phyloP scores from a whole-genome alignment of 2,888 invertebrate genomes.

The Portevinia maculata region DNA sequence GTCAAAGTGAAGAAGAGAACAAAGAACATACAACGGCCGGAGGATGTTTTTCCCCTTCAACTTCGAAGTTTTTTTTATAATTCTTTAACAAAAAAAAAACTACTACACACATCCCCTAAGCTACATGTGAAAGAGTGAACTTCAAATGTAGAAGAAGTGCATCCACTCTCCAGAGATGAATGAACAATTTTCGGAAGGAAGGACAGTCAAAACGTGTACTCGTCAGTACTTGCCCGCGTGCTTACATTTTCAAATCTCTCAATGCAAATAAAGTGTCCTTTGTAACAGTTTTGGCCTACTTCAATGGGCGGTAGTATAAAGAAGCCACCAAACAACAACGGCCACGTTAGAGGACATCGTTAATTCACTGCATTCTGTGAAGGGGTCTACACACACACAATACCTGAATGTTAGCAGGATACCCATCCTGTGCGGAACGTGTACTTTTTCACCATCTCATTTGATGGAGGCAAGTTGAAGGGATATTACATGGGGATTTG shows the following conservation, averaged over 20 bases:
- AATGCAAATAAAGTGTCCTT: conserved; percentile 59
- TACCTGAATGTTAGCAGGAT: conserved; percentile 14
- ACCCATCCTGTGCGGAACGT: conserved; percentile 12
- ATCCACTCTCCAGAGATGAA: conserved; percentile 19
- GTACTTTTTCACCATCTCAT: conserved; percentile 37
- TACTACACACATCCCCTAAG: conserved; percentile 7
- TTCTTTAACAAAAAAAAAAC: neutral
- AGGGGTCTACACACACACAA: conserved; percentile 21
- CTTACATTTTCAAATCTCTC: conserved; percentile 47
- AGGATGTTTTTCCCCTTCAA: neutral
- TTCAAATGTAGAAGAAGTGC: conserved; percentile 43
- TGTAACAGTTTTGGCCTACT: conserved; percentile 57
- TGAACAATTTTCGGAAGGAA: conserved; percentile 36
- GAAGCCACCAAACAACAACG: conserved; percentile 49
- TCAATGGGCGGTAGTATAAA: conserved; percentile 5
- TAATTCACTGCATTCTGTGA: conserved; percentile 56
- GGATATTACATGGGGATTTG: conserved; percentile 69
- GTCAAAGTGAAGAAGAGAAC: conserved; percentile 63
- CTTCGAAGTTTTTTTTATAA: neutral
- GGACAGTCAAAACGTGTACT: conserved; percentile 36
- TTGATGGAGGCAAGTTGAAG: conserved; percentile 34
- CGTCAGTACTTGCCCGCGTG: conserved; percentile 15
- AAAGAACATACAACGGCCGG: conserved; percentile 50
- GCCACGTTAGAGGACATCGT: conserved; percentile 47
- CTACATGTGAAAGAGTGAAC: conserved; percentile 29